These are phyloP conservation scores for Sebastes iracundus DNA, from an alignment of 2,797 vertebrate species.

Conservation along the genomic window DNA sequence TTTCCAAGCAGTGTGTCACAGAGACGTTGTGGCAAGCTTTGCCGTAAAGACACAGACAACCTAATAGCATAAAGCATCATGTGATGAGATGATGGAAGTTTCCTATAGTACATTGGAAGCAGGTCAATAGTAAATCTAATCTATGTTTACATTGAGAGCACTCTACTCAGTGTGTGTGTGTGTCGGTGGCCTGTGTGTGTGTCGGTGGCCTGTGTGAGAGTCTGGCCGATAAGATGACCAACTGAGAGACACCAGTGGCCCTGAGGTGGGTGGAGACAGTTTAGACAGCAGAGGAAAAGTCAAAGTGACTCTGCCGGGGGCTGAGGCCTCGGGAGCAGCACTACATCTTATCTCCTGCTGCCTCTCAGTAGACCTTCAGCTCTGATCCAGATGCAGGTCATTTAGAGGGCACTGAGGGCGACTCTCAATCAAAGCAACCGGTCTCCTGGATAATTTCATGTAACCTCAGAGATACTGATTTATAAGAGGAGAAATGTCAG, in stretches of 20 bases:
- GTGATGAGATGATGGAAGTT: slow-evolving; percentile 18
- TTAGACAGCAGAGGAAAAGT: slow-evolving; percentile 40
- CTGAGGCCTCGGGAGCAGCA: slow-evolving; percentile 31
- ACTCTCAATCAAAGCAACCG: slow-evolving; percentile 43
- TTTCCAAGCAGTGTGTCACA: not conserved
- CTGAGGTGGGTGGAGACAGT: slow-evolving; percentile 27
- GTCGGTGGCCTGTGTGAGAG: not conserved
- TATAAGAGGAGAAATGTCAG: slow-evolving; percentile 13
- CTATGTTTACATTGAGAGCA: slow-evolving; percentile 23
- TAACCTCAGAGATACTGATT: slow-evolving; percentile 26
- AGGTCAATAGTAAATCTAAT: slow-evolving; percentile 43
- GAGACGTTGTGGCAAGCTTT: not conserved
- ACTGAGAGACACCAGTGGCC: slow-evolving; percentile 27
- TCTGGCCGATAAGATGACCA: slow-evolving; percentile 45
- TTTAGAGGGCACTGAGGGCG: slow-evolving; percentile 21
- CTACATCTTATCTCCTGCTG: slow-evolving; percentile 56
- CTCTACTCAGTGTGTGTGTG: not conserved
- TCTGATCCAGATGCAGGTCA: slow-evolving; percentile 46
- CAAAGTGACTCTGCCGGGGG: slow-evolving; percentile 38
- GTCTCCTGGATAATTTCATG: slow-evolving; percentile 22
- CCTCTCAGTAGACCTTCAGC: slow-evolving; percentile 48
- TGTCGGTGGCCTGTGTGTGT: not conserved
- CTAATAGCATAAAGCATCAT: slow-evolving; percentile 12
- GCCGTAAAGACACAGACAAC: not conserved
- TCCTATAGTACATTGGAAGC: slow-evolving; percentile 11